These are phyloP conservation scores for Eidolon helvum DNA, from an alignment of 2,113 vertebrate genomes.

Conservation along the genomic window DNA sequence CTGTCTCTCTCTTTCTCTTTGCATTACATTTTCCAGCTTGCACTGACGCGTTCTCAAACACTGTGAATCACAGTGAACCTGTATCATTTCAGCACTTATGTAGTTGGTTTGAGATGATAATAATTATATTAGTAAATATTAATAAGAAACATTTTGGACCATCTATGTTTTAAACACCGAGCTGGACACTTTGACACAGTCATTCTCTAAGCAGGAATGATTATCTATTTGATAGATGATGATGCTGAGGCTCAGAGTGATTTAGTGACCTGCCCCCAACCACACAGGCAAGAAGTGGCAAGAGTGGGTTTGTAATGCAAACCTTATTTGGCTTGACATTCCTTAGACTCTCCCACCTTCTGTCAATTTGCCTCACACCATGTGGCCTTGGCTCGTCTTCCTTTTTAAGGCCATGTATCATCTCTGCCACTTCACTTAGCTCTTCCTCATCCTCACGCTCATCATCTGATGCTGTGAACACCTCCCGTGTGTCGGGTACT, in stretches of 20 bases:
- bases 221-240: neutral
- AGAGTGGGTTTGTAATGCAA: neutral
- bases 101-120: neutral
- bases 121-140: neutral
- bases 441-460: neutral
- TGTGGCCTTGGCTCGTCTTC: neutral
- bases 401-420: rapidly evolving
- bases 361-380: neutral
- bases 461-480: rapidly evolving
- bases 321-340: neutral
- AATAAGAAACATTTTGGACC: neutral
- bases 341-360: rapidly evolving
- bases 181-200: too few relatives aligned
- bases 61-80: rapidly evolving
- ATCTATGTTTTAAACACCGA: neutral
- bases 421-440: neutral
- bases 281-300: too few relatives aligned
- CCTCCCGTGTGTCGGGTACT: rapidly evolving
- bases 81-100: rapidly evolving
- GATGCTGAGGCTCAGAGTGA: neutral
- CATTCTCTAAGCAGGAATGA: neutral
- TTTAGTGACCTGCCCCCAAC: neutral
- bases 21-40: neutral
- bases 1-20: neutral
- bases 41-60: neutral